phyloP scores from a whole-genome alignment of 2,797 vertebrate species.

The Cuculus canorus region DNA sequence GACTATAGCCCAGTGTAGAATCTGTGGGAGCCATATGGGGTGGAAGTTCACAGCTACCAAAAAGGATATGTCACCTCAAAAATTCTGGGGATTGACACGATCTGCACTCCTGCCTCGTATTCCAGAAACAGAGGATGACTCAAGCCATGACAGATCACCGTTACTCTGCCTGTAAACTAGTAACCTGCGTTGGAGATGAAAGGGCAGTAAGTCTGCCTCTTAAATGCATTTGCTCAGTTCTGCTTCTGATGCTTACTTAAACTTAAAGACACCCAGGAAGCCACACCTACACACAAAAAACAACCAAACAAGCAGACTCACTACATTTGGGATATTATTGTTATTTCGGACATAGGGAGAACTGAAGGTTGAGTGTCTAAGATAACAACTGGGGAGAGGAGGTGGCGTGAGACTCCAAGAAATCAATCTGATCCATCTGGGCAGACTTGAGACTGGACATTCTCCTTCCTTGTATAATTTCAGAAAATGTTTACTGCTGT shows the following conservation, averaged over 20 bases:
- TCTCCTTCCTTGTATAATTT: neutral
- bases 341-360: neutral
- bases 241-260: conserved; percentile 37
- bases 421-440: neutral
- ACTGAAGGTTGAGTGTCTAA: neutral
- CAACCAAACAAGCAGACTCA: neutral
- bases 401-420: neutral
- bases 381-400: neutral
- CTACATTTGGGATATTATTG: neutral
- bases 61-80: conserved; percentile 92
- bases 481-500: neutral
- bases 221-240: conserved; percentile 9
- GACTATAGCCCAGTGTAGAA: conserved; percentile 94
- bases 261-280: neutral
- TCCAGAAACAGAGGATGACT: conserved; percentile 84
- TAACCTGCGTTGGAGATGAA: neutral
- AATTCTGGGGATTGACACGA: conserved; percentile 97
- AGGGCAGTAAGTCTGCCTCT: neutral
- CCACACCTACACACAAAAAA: neutral
- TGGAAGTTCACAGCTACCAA: conserved; percentile 97
- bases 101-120: conserved; percentile 94
- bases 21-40: conserved; percentile 93
- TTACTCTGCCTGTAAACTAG: conserved; percentile 88
- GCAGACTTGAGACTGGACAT: neutral
- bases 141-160: conserved; percentile 81